A percentile compares a stretch with the other conserved stretches of the same genome.
These are phyloP conservation scores for Dendrocincla tyrannina DNA, from an alignment of 2,797 vertebrate species.

Conservation along the genomic window DNA sequence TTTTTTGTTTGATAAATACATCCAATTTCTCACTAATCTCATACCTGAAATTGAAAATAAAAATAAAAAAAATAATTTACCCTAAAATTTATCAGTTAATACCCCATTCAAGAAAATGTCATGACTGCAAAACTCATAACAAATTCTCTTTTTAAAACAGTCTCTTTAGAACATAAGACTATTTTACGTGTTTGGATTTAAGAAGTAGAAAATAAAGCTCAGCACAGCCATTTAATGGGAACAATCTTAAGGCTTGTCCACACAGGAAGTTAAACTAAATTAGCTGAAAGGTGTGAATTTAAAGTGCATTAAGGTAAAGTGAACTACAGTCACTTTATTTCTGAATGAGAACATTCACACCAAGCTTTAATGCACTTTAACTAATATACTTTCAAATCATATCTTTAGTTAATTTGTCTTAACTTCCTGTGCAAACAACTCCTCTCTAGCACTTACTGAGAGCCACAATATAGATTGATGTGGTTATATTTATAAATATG, in stretches of 20 bases:
- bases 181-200: constrained; percentile 28
- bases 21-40: background rate
- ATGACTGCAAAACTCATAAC: background rate
- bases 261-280: constrained; percentile 61
- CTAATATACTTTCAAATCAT: constrained; percentile 61
- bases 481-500: constrained; percentile 58
- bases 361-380: constrained; percentile 49
- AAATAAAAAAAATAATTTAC: background rate
- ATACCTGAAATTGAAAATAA: background rate
- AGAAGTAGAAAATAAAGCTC: constrained; percentile 64
- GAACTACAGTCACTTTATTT: constrained; percentile 56
- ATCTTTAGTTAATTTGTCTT: constrained; percentile 67
- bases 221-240: constrained; percentile 42
- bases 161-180: background rate
- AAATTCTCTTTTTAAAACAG: background rate
- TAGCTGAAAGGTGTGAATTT: constrained; percentile 71
- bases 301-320: constrained; percentile 64
- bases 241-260: constrained; percentile 65
- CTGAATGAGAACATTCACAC: constrained; percentile 68
- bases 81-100: background rate
- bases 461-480: constrained; percentile 60
- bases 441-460: constrained; percentile 52
- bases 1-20: background rate
- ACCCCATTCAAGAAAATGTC: background rate
- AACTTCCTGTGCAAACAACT: constrained; percentile 60